Evolutionary conservation across 2,113 vertebrate species (phyloP), one percentile per base, ranked within the genome.

Genomic region (Colaptes auratus): DNA sequence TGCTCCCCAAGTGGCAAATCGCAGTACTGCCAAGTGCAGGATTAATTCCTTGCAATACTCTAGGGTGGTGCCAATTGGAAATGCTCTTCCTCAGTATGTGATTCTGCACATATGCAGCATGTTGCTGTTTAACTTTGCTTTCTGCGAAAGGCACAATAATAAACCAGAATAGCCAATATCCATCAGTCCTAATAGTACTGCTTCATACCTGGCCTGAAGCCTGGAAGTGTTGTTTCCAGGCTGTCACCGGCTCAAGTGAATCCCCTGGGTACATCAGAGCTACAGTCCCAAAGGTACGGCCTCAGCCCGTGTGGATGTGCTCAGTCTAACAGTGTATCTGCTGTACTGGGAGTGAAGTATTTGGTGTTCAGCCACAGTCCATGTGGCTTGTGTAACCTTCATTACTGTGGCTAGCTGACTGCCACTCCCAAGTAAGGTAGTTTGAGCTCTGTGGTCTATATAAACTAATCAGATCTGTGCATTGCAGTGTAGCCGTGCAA

Each of bases 1-100:
- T 56, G 90, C 94, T 94, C 95, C 93, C 94, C 94, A 91, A 94
- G 90, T 75, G 94, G 93, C 88, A 75, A 50, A 33, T 10, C 56
- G 94, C 93, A 94, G 93, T 91, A 95, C 56, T 95, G 82, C 82
- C 73, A 50, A 59, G 10, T 4, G n/a, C 36, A 39, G 86, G 75
- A 81, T 94, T 35, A 56, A 21, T 70, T 88, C 60, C 55, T 82
- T 3, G 3, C 71, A 63, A 13, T 73, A 59, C 60, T 12, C 3
- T 23, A 4, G 18, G 21, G 84, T 36, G 4, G 31, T 74, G 85
- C 82, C 36, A 48, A 3, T 11, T 82, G 87, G 86, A 89, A 82
- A 31, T 12, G 50, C 80, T 46, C 31, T 72, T 82, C 81, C 59
- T 52, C 66, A 28, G 8, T 35, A 6, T 15, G 53, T 35, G 63